Base-by-base conservation (phyloP, 1,140 invertebrate genomes). In the Drosophila pseudoobscura region DNA sequence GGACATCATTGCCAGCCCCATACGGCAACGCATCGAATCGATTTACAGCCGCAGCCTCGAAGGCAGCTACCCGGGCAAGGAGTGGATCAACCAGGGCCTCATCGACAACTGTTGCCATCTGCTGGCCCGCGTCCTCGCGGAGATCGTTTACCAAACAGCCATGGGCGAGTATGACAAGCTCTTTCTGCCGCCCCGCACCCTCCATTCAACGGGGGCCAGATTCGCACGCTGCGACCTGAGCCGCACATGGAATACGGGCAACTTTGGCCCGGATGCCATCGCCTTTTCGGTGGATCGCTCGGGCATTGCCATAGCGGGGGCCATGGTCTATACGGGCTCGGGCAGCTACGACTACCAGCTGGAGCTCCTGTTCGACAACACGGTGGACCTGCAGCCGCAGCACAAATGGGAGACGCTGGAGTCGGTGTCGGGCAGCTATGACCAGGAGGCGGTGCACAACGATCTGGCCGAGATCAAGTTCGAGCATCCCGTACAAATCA, bases 201-300 rank as follows among this genome's bases (percentile, higher is more conserved):
- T 98, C 69, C 95, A 97, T 49, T 94, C 95, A 43, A 98, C 97
- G 2, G 97, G 97, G 0, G 97, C 96, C 24, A 94, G 98, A 17
- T 99, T 99, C 90, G 96, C 96, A 6, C 94, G 97, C 55, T 96
- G 96, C 8, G 98, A 97, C 91, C 94, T 96, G 80, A 96, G 95
- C 41, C 94, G 97, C 43, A 97, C 97, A 2, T 99, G 98, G 98
- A 99, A 99, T 85, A 98, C 98, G 2, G 98, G 98, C 3, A 98
- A 98, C 92, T 98, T 98, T 35, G 98, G 97, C 22, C 97, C 98
- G 0, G 98, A 99, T 93, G 98, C 98, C 4, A 97, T 99, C 79
- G 97, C 97, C 75, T 99, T 99, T 87, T 95, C 95, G 15, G 98
- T 99, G 6, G 98, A 99, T 92, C 93, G 95, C 39, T 92, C 96